These are phyloP conservation scores for Eristalis intricaria DNA, from an alignment of 2,888 invertebrate species.

Conservation along the genomic window DNA sequence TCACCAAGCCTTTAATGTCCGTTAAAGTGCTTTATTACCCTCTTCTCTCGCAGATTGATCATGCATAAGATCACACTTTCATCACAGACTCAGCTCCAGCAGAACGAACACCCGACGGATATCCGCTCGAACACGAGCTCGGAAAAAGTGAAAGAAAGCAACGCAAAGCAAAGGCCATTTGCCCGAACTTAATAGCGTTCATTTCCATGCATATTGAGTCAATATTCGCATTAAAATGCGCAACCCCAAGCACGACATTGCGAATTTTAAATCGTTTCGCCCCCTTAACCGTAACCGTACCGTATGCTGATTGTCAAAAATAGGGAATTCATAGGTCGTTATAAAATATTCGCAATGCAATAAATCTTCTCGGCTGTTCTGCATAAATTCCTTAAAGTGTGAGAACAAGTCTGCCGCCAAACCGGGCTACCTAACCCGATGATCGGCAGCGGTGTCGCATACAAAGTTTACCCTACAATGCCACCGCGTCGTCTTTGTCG, in stretches of 20 bases:
- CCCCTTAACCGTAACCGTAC: background rate
- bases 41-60: background rate
- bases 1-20: background rate
- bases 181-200: background rate
- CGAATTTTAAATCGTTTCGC: background rate
- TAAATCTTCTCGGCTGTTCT: constrained; percentile 36
- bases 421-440: constrained; percentile 41
- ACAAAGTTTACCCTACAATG: constrained; percentile 60
- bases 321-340: constrained; percentile 25
- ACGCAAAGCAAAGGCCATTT: background rate
- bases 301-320: constrained; percentile 14
- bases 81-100: background rate
- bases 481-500: constrained; percentile 23
- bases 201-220: background rate
- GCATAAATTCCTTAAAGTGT: constrained; percentile 57
- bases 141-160: background rate
- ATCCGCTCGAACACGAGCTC: constrained; percentile 4
- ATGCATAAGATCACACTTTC: background rate
- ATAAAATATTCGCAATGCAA: constrained; percentile 26
- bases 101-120: background rate
- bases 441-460: constrained; percentile 15
- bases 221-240: background rate
- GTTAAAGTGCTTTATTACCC: background rate
- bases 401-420: constrained; percentile 43
- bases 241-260: background rate